phyloP scores from a whole-genome alignment of 1,140 invertebrate species.

The Homarus americanus region DNA sequence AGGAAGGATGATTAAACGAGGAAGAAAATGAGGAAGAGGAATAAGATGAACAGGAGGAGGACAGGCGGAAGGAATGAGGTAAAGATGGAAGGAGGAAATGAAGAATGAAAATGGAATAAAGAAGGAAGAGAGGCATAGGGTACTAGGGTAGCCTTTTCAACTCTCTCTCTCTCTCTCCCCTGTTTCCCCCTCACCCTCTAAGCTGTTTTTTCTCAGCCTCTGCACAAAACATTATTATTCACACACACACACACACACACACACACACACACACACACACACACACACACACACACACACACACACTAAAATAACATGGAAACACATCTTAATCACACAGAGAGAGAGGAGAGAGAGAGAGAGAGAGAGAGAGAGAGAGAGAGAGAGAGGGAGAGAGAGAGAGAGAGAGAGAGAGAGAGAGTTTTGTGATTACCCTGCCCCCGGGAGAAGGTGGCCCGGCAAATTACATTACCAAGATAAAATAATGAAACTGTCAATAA shows the following conservation, averaged over 20 bases:
- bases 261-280: background rate
- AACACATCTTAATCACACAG: background rate
- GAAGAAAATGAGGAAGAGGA: no score
- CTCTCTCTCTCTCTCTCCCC: no score
- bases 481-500: background rate
- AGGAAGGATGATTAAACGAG: no score
- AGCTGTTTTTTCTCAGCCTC: no score
- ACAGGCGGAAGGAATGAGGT: no score
- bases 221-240: no score
- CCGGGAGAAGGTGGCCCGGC: background rate
- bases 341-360: background rate
- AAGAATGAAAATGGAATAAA: no score
- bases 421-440: background rate
- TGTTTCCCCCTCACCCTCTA: no score
- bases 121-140: no score
- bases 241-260: background rate
- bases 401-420: background rate
- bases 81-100: no score
- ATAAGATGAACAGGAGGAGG: no score
- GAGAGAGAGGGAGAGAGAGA: background rate
- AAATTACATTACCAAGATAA: background rate
- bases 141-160: no score
- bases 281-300: background rate
- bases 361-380: background rate
- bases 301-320: background rate